Evolutionary conservation across 2,888 invertebrate genomes (phyloP).

Genomic region (Baronia brevicornis): DNA sequence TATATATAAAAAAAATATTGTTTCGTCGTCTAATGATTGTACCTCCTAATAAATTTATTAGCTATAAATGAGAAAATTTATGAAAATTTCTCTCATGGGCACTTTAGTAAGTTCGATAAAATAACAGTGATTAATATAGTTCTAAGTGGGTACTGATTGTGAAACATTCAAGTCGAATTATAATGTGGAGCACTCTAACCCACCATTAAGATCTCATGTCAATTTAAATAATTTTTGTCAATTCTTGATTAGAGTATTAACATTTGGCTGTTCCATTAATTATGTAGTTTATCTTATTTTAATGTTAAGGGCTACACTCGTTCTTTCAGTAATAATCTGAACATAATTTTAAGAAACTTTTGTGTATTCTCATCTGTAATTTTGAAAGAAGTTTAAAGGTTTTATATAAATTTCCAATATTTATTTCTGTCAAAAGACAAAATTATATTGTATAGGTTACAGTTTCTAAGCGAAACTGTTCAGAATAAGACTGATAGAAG

Average conservation of each 20-base stretch:
- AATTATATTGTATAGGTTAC: constrained; percentile 6
- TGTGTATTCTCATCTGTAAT: too few relatives aligned
- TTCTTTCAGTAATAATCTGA: constrained; percentile 24
- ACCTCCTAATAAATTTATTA: too few relatives aligned
- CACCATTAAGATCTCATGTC: constrained; percentile 21
- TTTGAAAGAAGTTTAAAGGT: neutral
- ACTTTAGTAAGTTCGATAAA: too few relatives aligned
- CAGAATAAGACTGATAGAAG: constrained; percentile 39
- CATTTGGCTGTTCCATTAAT: constrained; percentile 11
- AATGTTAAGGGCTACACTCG: too few relatives aligned
- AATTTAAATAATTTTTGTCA: constrained; percentile 36
- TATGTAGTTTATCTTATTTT: constrained; percentile 8
- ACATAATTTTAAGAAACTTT: constrained; percentile 6
- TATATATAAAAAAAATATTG: too few relatives aligned
- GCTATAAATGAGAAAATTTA: too few relatives aligned
- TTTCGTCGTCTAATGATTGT: too few relatives aligned
- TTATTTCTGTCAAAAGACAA: too few relatives aligned
- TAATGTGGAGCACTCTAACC: too few relatives aligned
- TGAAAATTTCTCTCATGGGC: too few relatives aligned
- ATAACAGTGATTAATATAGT: too few relatives aligned
- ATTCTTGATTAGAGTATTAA: constrained; percentile 24
- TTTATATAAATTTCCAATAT: constrained; percentile 1
- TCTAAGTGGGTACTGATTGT: neutral
- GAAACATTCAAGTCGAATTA: too few relatives aligned
- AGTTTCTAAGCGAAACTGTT: constrained; percentile 23